phyloP scores from a whole-genome alignment of 1,140 invertebrate genomes.

The Atta texana region DNA sequence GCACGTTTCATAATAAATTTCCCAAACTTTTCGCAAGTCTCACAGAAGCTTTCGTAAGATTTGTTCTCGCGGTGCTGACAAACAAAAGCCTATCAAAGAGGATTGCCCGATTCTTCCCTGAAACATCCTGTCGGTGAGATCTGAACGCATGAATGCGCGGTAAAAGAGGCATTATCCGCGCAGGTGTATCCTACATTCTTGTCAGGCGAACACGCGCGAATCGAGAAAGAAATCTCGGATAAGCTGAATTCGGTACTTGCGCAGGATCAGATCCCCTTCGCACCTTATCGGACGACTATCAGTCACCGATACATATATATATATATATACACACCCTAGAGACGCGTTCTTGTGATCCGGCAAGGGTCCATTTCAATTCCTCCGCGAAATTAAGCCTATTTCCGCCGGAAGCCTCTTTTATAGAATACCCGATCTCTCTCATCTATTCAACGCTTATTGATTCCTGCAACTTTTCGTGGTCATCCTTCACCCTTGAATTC shows the following conservation, averaged over 20 bases:
- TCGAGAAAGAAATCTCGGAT: slow-evolving; percentile 37
- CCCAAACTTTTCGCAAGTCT: background rate
- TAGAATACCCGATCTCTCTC: slow-evolving; percentile 10
- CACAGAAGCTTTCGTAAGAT: background rate
- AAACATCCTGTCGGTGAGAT: background rate
- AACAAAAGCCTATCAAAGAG: slow-evolving; percentile 1
- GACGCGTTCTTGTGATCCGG: background rate
- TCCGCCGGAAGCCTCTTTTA: slow-evolving; percentile 41
- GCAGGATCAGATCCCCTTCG: background rate
- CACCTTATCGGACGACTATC: slow-evolving; percentile 17
- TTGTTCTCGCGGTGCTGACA: background rate
- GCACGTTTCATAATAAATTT: too few species aligned
- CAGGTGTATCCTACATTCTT: slow-evolving; percentile 50
- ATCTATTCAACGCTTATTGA: slow-evolving; percentile 28
- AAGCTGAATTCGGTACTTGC: slow-evolving; percentile 21
- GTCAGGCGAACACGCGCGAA: slow-evolving; percentile 24
- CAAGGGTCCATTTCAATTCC: slow-evolving; percentile 54
- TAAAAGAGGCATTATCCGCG: slow-evolving; percentile 48
- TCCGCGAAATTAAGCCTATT: slow-evolving; percentile 56
- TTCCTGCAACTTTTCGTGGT: slow-evolving; percentile 12
- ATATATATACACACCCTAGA: background rate
- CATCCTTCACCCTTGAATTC: background rate
- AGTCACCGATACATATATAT: background rate
- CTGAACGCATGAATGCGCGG: background rate
- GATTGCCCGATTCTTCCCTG: background rate